Evolutionary conservation across 2,797 vertebrate species (phyloP).

Genomic region (Saxicola maurus): DNA sequence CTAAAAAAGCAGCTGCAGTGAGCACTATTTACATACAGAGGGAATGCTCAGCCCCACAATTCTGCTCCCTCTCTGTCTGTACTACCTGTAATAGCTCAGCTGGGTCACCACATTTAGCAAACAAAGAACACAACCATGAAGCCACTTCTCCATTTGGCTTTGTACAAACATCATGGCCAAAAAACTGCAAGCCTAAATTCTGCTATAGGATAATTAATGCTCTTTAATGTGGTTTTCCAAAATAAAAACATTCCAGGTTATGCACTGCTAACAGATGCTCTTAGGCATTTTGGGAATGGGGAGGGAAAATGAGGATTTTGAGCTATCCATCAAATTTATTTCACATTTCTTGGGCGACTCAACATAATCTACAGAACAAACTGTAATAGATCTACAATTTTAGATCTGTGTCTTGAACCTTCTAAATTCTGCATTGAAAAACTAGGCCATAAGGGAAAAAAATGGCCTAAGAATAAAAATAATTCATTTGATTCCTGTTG

Average conservation of each 20-base stretch:
- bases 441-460: not conserved
- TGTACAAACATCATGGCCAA: not conserved
- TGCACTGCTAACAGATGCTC: not conserved
- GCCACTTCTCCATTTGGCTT: not conserved
- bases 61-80: not conserved
- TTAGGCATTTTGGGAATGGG: not conserved
- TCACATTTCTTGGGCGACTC: not conserved
- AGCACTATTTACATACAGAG: not conserved
- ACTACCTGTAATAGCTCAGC: not conserved
- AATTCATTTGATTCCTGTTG: conserved; percentile 42
- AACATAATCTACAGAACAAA: not conserved
- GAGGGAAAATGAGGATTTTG: not conserved
- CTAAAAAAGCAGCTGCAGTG: not conserved
- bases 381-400: not conserved
- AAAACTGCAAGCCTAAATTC: not conserved
- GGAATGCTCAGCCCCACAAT: not conserved
- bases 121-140: not conserved
- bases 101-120: not conserved
- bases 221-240: not conserved
- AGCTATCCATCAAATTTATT: not conserved
- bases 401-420: not conserved
- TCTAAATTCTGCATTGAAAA: conserved; percentile 16
- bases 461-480: conserved; percentile 47
- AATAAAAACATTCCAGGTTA: not conserved
- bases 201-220: not conserved